These are phyloP conservation scores for Pammene aurita DNA, from an alignment of 2,888 invertebrate genomes.

Conservation along the genomic window DNA sequence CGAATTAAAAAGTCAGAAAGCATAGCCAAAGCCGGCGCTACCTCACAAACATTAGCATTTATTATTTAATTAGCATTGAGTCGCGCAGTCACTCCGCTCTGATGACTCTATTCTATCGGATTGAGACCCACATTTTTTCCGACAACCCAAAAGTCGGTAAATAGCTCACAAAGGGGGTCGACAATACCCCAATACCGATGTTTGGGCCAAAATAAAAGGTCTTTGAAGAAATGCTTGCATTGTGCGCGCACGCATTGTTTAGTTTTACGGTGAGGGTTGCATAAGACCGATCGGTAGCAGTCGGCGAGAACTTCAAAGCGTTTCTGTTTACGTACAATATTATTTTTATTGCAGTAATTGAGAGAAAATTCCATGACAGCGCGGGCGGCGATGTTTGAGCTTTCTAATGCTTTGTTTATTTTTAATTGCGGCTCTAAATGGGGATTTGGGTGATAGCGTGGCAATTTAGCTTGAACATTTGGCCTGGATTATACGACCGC, in stretches of 20 bases:
- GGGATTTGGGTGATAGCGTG: conserved; percentile 19
- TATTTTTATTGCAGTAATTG: conserved; percentile 81
- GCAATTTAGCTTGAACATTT: conserved; percentile 12
- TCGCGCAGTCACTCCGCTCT: conserved; percentile 44
- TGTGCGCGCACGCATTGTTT: conserved; percentile 71
- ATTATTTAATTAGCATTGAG: conserved; percentile 37
- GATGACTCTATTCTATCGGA: conserved; percentile 55
- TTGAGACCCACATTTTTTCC: conserved; percentile 64
- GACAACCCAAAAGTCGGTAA: conserved; percentile 80
- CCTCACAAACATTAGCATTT: conserved; percentile 32
- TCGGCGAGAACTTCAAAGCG: conserved; percentile 69
- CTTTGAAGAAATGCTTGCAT: conserved; percentile 67
- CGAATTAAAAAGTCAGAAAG: conserved; percentile 23
- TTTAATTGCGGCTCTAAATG: conserved; percentile 38
- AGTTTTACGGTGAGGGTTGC: conserved; percentile 64
- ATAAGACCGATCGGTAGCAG: conserved; percentile 81
- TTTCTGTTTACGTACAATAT: conserved; percentile 77
- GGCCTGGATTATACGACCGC: not conserved
- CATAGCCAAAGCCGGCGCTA: conserved; percentile 12
- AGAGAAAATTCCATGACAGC: conserved; percentile 61
- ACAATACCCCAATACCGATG: conserved; percentile 80
- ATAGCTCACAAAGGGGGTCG: conserved; percentile 72
- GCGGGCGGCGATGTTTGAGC: conserved; percentile 35
- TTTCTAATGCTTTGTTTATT: conserved; percentile 43
- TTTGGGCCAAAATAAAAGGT: conserved; percentile 79